Evolutionary conservation across 1,140 invertebrate genomes (phyloP).

Genomic region (Lineus longissimus): DNA sequence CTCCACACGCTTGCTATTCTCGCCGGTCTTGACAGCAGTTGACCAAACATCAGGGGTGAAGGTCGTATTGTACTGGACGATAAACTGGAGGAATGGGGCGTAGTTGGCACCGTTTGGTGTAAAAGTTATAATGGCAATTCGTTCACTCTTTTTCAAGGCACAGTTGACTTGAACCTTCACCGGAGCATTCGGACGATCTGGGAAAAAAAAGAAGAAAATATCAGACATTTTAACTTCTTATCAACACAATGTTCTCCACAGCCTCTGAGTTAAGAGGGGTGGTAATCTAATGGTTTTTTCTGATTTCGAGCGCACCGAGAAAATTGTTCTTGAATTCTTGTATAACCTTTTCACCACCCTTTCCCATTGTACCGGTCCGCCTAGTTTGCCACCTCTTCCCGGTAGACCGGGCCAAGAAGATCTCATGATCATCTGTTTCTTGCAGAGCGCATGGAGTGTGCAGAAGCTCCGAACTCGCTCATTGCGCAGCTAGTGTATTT

Average conservation of each 20-base stretch:
- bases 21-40: neutral
- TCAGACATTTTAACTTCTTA: neutral
- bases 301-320: neutral
- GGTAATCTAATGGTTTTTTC: conserved; percentile 10
- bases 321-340: too few species aligned
- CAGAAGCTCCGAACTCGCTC: too few species aligned
- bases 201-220: conserved; percentile 3
- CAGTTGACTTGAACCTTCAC: conserved; percentile 55
- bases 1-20: neutral
- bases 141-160: conserved; percentile 61
- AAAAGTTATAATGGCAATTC: conserved; percentile 66
- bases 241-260: neutral
- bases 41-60: conserved; percentile 93
- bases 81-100: conserved; percentile 86
- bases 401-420: too few species aligned
- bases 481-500: too few species aligned
- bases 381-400: too few species aligned
- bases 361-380: too few species aligned
- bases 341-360: too few species aligned
- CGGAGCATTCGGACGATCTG: conserved; percentile 90
- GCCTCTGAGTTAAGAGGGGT: too few species aligned
- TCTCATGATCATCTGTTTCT: too few species aligned
- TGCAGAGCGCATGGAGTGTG: too few species aligned
- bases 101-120: conserved; percentile 89
- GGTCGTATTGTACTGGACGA: conserved; percentile 89